Base-by-base conservation (phyloP, 35 echinoderm and acorn worm genomes). In the Eucidaris tribuloides region DNA sequence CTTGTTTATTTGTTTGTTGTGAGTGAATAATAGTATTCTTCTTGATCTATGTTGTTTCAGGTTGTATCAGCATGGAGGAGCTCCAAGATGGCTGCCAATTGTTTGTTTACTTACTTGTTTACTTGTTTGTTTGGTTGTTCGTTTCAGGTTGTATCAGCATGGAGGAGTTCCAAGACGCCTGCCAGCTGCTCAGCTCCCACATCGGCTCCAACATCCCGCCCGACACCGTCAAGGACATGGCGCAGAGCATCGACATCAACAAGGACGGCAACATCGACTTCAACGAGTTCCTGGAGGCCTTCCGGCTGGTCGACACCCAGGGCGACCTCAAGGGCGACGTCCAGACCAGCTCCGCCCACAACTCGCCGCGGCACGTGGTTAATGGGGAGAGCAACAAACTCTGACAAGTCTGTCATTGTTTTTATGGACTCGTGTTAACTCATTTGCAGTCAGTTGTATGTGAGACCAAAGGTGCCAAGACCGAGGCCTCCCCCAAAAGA, bases 201-300 rank as follows among this genome's bases (percentile, higher is more conserved):
- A 82, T 99, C 20, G 87, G 91, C 5, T 83, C 84, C 2, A 79
- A 93, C 24, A 93, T 99, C 56, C 89, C 96, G 7, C 79, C 93
- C 19, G 79, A 93, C 50, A 82, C 49, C n/a, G 83, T 99, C 1
- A 60, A 61, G 20, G 96, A 99, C 86, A 99, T 93, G 96, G 96
- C 96, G 0, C 70, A 76, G 23, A 86, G 89, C 50, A 93, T 99
- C 31, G 96, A 99, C 80, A 93, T 99, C 46, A 99, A 99, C 85
- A 93, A 93, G 45, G 96, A 93, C 34, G 90, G 96, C 34, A 80
- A 87, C 58, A 99, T 99, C 24, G 96, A 99, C 59, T 99, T 99
- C 62, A 99, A 99, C 78, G 96, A 99, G 79, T 99, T 99, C 46
- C 68, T 99, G 3, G 96, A 97, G 78, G 96, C 96, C 7, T 99